A percentile compares a stretch with the other conserved stretches of the same genome.
Evolutionary conservation across 1,140 invertebrate species (phyloP).

Genomic region (Ceratina australensis): DNA sequence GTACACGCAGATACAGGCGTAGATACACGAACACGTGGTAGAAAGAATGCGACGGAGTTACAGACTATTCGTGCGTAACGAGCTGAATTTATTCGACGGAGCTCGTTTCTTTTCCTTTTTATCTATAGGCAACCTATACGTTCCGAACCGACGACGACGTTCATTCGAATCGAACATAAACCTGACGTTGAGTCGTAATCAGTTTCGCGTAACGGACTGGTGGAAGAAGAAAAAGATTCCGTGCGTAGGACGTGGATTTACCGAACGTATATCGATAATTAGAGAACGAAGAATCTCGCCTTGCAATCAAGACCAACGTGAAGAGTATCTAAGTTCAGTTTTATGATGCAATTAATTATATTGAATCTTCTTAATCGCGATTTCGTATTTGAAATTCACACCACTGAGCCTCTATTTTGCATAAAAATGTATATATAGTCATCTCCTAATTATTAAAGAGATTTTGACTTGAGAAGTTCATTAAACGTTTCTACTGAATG

Average conservation of each 20-base stretch:
- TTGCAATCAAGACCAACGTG: too few species aligned
- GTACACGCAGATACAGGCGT: constrained; percentile 10
- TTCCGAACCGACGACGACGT: background rate
- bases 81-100: constrained; percentile 18
- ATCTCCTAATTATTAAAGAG: too few species aligned
- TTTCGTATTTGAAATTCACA: too few species aligned
- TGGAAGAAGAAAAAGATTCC: background rate
- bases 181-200: background rate
- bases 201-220: background rate
- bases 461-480: background rate
- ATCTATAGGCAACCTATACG: background rate
- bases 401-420: too few species aligned
- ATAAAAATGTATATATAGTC: too few species aligned
- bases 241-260: background rate
- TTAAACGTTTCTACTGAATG: too few species aligned
- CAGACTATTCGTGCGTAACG: constrained; percentile 44
- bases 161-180: background rate
- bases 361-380: too few species aligned
- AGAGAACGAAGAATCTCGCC: background rate
- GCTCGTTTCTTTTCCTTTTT: background rate
- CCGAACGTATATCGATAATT: constrained; percentile 22
- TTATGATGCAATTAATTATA: too few species aligned
- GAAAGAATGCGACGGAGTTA: constrained; percentile 21
- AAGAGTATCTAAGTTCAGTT: too few species aligned
- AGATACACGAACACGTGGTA: constrained; percentile 12